Base-by-base conservation (phyloP, 92 coral and sea anemone species). In the Galaxea fascicularis region DNA sequence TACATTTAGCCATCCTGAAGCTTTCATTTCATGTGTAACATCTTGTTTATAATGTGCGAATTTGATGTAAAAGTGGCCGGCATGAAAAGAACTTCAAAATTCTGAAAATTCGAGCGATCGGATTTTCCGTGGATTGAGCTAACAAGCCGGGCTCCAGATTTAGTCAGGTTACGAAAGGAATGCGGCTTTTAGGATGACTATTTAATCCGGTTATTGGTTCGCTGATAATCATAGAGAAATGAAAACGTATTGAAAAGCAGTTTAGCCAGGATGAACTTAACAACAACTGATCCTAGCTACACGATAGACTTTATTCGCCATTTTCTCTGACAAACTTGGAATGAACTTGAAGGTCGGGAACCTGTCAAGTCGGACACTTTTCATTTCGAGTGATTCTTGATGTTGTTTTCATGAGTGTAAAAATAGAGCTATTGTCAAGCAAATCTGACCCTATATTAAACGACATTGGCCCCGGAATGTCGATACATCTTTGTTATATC, bases 351-450 rank as follows among this genome's bases (percentile, higher is more conserved):
- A 35, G 52, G 52, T 31, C 74, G 27, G 29, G 28, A 39, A 35
- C 18, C 4, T 39, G 53, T 58, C 52, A 41, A 30, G 30, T 29
- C 11, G 31, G 13, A 68, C 25, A 22, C 31, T 57, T 22, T 0
- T 76, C 54, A 51, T 28, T 49, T 49, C 20, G 62, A 56, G 24
- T 65, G 41, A 27, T 65, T 65, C 18, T 27, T 31, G 71, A 28
- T 15, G 41, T 65, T 27, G 8, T 12, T 65, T 31, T 65, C 4
- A 26, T 13, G 35, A 9, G 11, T 26, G 14, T 26, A 44, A 31
- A 44, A 76, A 57, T n/a, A 57, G 81, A 76, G 22, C 31, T 31
- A 45, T 76, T 30, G 20, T 57, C 81, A 5, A 30, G 31, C n/a
- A 17, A 9, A 58, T 24, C 68, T 57, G 69, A 15, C 52, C 54